These are phyloP conservation scores for Lepidurus packardi DNA, from an alignment of 1,140 invertebrate genomes.

Conservation along the genomic window DNA sequence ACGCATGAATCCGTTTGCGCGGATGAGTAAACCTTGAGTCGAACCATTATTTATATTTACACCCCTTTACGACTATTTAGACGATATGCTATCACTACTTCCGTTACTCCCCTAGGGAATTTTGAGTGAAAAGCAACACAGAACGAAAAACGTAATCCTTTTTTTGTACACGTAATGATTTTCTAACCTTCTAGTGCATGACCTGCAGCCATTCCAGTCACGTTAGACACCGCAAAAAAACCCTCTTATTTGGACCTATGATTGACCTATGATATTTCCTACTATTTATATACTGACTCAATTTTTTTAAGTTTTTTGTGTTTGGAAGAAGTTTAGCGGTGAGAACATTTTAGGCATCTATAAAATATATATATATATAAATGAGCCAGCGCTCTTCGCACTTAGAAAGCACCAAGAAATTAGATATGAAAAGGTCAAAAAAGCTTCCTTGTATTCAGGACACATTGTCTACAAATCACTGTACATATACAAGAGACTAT, in stretches of 20 bases:
- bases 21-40: neutral
- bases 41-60: neutral
- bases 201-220: slow-evolving; percentile 20
- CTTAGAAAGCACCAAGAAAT: neutral
- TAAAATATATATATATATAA: neutral
- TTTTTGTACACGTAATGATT: neutral
- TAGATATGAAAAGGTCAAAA: slow-evolving; percentile 8
- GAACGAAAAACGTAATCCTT: neutral
- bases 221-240: neutral
- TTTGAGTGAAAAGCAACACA: no score
- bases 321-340: neutral
- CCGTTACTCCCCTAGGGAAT: no score
- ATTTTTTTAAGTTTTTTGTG: neutral
- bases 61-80: neutral
- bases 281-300: neutral
- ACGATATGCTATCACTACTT: neutral
- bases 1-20: slow-evolving; percentile 57
- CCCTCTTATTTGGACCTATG: neutral
- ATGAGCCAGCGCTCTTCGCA: neutral
- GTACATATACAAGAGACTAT: slow-evolving; percentile 22
- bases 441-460: neutral
- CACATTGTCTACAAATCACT: neutral
- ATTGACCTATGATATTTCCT: neutral
- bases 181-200: neutral
- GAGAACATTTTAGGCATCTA: neutral